Base-by-base conservation (phyloP, 2,888 invertebrate species). In the Rugalucina vietnamica region DNA sequence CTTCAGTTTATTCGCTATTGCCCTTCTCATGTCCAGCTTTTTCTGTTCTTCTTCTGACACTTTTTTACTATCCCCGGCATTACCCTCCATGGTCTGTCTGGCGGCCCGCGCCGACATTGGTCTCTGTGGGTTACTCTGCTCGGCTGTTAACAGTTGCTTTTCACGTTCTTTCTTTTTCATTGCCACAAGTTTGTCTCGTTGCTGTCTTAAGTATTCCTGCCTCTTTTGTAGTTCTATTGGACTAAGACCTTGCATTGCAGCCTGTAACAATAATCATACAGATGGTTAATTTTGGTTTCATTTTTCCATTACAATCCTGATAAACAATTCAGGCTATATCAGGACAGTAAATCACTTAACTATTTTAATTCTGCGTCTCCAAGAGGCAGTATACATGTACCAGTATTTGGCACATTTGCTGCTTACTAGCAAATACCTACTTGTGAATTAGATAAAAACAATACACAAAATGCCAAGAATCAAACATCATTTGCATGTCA, bases 81-180 rank as follows among this genome's bases (percentile, higher is more conserved):
- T 81, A 21, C 84, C 80, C 32, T 86, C 75, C 83, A 97, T 94
- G 0, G 97, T 96, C 8, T 96, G 96, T 81, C 97, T 96, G 0
- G 98, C 98, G 21, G 96, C 97, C 86, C 96, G 96, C 0, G 98
- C 97, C 0, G 98, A 98, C 80, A 96, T 96, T 0, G 98, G 98
- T 39, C 97, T 90, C 37, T 90, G 85, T 12, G 92, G 93, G 54
- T 91, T 90, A 18, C 96, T 96, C 70, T 93, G 95, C 76, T 97
- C 96, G 21, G 96, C 96, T 49, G 96, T 96, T 2, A 93, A 88
- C 10, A 98, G 95, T 93, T 97, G 97, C 90, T 97, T 97, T 93
- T 97, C 97, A 29, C 99, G 96, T 32, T 97, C 98, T 93, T 97
- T 97, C 93, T 97, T 97, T 95, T 99, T 99, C 93, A 98, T 95